Evolutionary conservation across 2,888 invertebrate genomes (phyloP), one percentile per base, ranked within the genome.

Genomic region (Psococerastis gibbosa): DNA sequence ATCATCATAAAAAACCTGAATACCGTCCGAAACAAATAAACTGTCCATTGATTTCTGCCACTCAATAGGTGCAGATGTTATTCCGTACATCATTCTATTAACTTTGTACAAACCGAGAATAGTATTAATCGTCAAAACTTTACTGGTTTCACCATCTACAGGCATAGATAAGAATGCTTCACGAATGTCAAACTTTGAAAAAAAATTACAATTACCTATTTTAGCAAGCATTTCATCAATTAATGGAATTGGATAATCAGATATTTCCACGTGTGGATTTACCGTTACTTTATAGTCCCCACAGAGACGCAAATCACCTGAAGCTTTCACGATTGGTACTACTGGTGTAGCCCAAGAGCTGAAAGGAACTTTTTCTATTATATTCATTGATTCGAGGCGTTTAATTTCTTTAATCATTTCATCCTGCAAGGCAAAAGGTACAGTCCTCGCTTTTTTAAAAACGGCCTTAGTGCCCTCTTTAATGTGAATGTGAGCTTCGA

Each of bases 341-440:
- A 53, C 38, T 11, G 50, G 50, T 31, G 49, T 47, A 15, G 49
- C 52, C 50, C 50, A 52, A 15, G 9, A n/a, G n/a, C 9, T 11
- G n/a, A 31, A 31, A 11, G 31, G 9, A 31, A 9, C 9, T 31
- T 9, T 9, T 11, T 9, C n/a, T 47, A 51, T 41, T 8, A 47
- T 43, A n/a, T 49, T 48, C 11, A 27, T 8, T 3, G 31, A 13
- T 32, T 33, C 47, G 42, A 51, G 31, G 31, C 22, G 15, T 2
- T 47, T 44, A 6, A 50, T 22, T 32, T 49, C 46, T 9, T 15
- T 8, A 9, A 49, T 47, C 2, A 51, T 48, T 16, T 43, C 43
- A 6, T 13, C 35, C 2, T 41, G 23, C 4, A 51, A 16, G 6
- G 51, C 49, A 17, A 45, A 50, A 4, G 51, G 50, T 11, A 51